Base-by-base conservation (phyloP, 2,888 invertebrate genomes). In the Hirtodrosophila duncani region DNA sequence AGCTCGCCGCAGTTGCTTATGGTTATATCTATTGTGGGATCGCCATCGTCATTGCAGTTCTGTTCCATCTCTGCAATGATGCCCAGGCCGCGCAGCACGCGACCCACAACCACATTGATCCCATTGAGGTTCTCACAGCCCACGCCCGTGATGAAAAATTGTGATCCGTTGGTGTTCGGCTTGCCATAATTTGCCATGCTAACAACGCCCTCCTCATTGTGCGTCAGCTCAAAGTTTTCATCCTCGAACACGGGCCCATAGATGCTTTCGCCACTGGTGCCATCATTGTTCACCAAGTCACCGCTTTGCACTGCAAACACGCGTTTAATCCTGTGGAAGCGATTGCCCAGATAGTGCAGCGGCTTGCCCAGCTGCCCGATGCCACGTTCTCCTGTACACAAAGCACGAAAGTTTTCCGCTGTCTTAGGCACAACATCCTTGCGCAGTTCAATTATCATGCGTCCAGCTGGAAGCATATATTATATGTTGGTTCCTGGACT, bases 371-470 rank as follows among this genome's bases (percentile, higher is more conserved):
- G 79, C 11, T 75, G 79, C 0, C 95, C 94, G 1, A 61, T 90
- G 1, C 97, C 96, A 61, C 90, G 92, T 86, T 98, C 96, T 2
- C 97, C 97, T 0, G 97, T 97, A 84, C 98, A 98, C 1, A 99
- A 87, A 1, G 92, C 92, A 64, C 96, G 89, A 85, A 98, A 98
- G 88, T 98, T 98, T 87, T 97, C 97, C 31, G 92, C 94, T 2
- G 97, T 95, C 83, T 90, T 92, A 14, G 98, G 97, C 52, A 94
- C 94, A 41, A 92, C 87, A 88, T 97, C 91, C 81, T 91, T 92
- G 84, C 92, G 93, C 46, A 98, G 88, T 87, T 97, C 95, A 82
- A 98, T 93, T 10, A 98, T 89, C 46, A 98, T 89, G 67, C 96
- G 89, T 3, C 96, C 96, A 80, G 91, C 94, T 93, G 88, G 88